phyloP scores from a whole-genome alignment of 1,140 invertebrate genomes.

The Bombus superbus region DNA sequence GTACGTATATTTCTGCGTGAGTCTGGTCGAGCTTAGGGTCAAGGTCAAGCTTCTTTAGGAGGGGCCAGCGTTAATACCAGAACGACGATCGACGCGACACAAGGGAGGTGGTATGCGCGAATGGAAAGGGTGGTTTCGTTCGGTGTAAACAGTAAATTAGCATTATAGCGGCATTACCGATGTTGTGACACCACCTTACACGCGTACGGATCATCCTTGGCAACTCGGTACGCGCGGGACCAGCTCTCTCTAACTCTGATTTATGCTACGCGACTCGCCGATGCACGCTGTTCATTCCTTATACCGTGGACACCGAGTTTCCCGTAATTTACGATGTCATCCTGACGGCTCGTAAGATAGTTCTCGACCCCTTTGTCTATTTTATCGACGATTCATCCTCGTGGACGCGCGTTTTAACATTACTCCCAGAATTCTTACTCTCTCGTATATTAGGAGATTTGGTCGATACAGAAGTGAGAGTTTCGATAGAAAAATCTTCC shows the following conservation, averaged over 20 bases:
- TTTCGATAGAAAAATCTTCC: too few species aligned
- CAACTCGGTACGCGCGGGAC: constrained; percentile 61
- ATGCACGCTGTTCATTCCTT: constrained; percentile 44
- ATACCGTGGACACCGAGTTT: constrained; percentile 53
- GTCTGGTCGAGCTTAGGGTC: constrained; percentile 51
- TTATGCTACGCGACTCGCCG: constrained; percentile 65
- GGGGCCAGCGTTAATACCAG: constrained; percentile 45
- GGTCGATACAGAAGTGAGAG: background rate
- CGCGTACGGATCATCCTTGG: constrained; percentile 67
- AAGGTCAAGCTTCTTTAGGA: constrained; percentile 57
- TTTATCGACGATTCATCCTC: constrained; percentile 26
- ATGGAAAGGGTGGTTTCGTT: constrained; percentile 48
- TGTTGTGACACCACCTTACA: constrained; percentile 78
- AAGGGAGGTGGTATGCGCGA: background rate
- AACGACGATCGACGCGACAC: constrained; percentile 30
- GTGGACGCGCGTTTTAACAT: background rate
- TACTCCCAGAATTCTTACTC: background rate
- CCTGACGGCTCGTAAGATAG: background rate
- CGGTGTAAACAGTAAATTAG: constrained; percentile 79
- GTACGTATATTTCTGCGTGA: constrained; percentile 20
- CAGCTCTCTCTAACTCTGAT: constrained; percentile 76
- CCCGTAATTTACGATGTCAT: constrained; percentile 62
- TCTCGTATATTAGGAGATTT: background rate
- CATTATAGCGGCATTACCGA: constrained; percentile 80
- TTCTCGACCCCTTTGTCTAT: background rate